A percentile compares a stretch with the other conserved stretches of the same genome.
Conservation (phyloP, 2,113 vertebrate species). For the Tragelaphus strepsiceros region DNA sequence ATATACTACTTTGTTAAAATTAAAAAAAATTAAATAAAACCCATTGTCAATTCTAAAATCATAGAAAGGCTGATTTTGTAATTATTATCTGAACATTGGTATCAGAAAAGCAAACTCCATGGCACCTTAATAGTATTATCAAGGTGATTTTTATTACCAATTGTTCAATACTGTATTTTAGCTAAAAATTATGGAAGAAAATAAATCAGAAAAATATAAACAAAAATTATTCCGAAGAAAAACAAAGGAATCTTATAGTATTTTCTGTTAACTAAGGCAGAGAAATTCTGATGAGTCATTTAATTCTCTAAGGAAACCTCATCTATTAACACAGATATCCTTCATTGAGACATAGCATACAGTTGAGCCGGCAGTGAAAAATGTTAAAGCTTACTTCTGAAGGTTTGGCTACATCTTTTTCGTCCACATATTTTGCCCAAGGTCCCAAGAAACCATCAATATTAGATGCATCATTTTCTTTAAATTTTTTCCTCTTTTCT, state of each 20-base stretch:
- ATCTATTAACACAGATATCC: neutral
- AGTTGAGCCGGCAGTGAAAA: neutral
- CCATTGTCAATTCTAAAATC: neutral
- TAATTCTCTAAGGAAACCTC: slow-evolving; percentile 19
- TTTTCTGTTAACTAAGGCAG: slow-evolving; percentile 17
- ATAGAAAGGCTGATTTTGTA: neutral
- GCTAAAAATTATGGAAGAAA: neutral
- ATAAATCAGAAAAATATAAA: neutral
- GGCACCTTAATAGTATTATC: neutral
- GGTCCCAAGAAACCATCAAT: slow-evolving; percentile 96
- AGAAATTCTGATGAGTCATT: slow-evolving; percentile 21
- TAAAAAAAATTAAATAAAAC: slow-evolving; percentile 2
- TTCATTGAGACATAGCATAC: neutral
- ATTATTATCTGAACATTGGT: neutral
- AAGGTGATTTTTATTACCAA: neutral
- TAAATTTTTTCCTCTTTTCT: slow-evolving; percentile 96
- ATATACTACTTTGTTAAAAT: neutral
- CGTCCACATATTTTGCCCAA: slow-evolving; percentile 97
- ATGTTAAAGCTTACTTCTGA: slow-evolving; percentile 87
- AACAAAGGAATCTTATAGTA: neutral
- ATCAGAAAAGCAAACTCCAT: neutral
- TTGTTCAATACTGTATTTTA: neutral
- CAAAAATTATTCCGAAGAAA: slow-evolving; percentile 13
- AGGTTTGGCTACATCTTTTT: slow-evolving; percentile 95
- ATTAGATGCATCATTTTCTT: slow-evolving; percentile 94